Base-by-base conservation (phyloP, 2,888 invertebrate genomes). In the Lumbricus terrestris region DNA sequence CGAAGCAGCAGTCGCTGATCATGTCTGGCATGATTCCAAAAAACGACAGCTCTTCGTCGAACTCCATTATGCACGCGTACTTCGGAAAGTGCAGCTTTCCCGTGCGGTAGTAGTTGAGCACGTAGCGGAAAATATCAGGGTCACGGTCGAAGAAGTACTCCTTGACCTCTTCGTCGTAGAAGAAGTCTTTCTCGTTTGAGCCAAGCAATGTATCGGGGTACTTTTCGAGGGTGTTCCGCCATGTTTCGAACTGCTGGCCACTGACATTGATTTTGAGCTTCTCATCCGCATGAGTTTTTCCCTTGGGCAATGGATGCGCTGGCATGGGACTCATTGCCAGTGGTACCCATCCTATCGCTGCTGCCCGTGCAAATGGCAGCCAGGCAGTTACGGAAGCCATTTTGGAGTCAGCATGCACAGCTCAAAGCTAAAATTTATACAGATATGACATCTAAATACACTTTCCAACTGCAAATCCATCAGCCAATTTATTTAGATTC, bases 311-410 rank as follows among this genome's bases (percentile, higher is more conserved):
- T 92, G 98, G 98, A 91, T 99, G 98, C 93, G 98, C 97, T 93
- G 99, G 99, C 94, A 99, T 96, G 92, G 99, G 98, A 96, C 98
- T 98, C 94, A 98, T 97, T 94, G 99, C 98, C 94, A 99, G 98
- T 95, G 99, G 99, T 94, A 99, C 99, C 99, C 99, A 99, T 95
- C 99, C 99, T 96, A 99, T 99, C 96, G 99, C 99, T 96, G 99
- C 99, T 96, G 99, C 99, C 96, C 99, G 97, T 95, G 99, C 99
- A 96, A 99, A 99, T 95, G 99, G 99, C 96, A 99, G 97, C 99
- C 99, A 99, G 96, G 99, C 99, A 96, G 99, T 99, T 96, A 99
- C 99, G 96, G 99, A 99, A 96, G 99, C 99, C 99, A 99, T 99
- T 85, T n/a, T 69, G 69, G 69, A 69, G n/a, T 29, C 29, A 69